Conservation (phyloP, 2,888 invertebrate species). For the Halictus quadricinctus region DNA sequence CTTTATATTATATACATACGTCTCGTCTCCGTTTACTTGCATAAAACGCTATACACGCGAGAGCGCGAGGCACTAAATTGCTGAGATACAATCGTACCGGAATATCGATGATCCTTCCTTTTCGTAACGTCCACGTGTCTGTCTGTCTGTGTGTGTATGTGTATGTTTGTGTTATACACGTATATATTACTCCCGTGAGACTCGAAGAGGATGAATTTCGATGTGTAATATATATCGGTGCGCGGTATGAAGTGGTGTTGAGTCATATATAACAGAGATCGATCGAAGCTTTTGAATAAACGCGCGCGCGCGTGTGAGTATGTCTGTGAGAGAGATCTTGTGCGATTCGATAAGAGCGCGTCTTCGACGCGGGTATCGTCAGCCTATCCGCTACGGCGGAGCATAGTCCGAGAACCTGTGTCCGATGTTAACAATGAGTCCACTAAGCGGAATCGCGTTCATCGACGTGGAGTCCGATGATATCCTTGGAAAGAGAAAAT, state of each 20-base stretch:
- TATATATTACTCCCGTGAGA: neutral
- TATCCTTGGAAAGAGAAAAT: neutral
- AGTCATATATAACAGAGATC: neutral
- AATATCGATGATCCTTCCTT: conserved; percentile 49
- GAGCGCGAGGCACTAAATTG: conserved; percentile 75
- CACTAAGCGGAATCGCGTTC: neutral
- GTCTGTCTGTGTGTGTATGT: neutral
- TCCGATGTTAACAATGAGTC: neutral
- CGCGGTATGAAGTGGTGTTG: neutral
- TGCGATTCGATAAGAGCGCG: conserved; percentile 49
- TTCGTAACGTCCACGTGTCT: neutral
- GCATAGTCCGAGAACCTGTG: neutral
- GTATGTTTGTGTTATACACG: neutral
- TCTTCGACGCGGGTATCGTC: neutral
- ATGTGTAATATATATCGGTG: conserved; percentile 12
- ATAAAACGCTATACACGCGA: conserved; percentile 60
- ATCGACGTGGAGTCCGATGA: neutral
- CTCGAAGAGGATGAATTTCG: conserved; percentile 18
- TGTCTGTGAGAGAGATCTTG: conserved; percentile 21
- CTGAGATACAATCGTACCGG: conserved; percentile 68
- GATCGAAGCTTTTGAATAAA: conserved; percentile 42
- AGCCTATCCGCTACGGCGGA: neutral
- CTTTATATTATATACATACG: conserved; percentile 46
- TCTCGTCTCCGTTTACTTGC: conserved; percentile 37
- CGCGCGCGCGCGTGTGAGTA: neutral